phyloP scores from a whole-genome alignment of 2,888 invertebrate species.

The Apodemia mormo region DNA sequence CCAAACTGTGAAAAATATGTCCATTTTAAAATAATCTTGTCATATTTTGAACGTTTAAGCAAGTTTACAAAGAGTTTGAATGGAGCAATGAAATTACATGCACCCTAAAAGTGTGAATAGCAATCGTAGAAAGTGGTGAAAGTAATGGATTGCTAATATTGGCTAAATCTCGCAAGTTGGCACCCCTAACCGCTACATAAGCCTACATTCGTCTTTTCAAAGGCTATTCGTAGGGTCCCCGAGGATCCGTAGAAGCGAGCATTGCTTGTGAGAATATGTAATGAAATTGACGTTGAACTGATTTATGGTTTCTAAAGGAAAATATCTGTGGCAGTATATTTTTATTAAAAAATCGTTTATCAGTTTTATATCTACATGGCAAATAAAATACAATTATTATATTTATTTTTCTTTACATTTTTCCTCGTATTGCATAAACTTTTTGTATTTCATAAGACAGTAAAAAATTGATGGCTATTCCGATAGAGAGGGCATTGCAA shows the following conservation, averaged over 20 bases:
- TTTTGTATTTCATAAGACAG: too few relatives aligned
- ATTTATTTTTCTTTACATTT: too few relatives aligned
- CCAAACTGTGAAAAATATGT: too few relatives aligned
- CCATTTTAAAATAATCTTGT: neutral
- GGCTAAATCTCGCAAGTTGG: slow-evolving; percentile 73
- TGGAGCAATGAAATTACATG: neutral
- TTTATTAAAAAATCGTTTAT: neutral
- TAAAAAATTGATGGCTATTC: too few relatives aligned
- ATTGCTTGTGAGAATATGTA: slow-evolving; percentile 21
- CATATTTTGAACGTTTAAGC: neutral
- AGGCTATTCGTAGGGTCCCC: slow-evolving; percentile 50
- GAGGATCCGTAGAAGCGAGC: slow-evolving; percentile 27
- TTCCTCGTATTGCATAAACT: too few relatives aligned
- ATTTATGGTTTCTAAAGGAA: slow-evolving; percentile 15
- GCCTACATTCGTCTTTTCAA: slow-evolving; percentile 73
- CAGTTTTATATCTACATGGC: too few relatives aligned
- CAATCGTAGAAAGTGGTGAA: slow-evolving; percentile 28
- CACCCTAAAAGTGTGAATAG: neutral
- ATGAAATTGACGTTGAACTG: slow-evolving; percentile 23
- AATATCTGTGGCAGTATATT: slow-evolving; percentile 25
- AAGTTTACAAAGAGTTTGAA: neutral
- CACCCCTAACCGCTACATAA: slow-evolving; percentile 56
- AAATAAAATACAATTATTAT: too few relatives aligned
- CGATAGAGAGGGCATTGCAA: too few relatives aligned
- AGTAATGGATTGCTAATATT: slow-evolving; percentile 80